Conservation (phyloP, 2,888 invertebrate species). For the Hipparchia sbordonii region DNA sequence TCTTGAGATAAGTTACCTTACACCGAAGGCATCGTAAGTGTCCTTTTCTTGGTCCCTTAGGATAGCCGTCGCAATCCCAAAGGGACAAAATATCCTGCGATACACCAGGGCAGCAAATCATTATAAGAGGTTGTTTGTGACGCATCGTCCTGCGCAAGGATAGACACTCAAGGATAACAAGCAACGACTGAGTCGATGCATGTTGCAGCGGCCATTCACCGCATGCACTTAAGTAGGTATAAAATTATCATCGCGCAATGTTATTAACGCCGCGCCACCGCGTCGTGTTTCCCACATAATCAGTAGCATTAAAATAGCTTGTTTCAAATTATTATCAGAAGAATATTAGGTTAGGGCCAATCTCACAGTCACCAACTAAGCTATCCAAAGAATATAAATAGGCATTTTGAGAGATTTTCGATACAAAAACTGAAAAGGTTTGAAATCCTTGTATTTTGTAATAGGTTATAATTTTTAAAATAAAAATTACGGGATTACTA, state of each 20-base stretch:
- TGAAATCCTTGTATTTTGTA: no score
- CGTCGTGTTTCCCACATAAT: slow-evolving; percentile 1
- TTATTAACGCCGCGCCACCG: background rate
- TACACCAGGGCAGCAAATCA: slow-evolving; percentile 74
- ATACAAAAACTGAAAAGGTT: no score
- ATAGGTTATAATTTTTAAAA: no score
- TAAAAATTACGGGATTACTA: no score
- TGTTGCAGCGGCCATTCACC: slow-evolving; percentile 63
- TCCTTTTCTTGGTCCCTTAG: slow-evolving; percentile 44
- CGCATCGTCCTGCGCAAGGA: slow-evolving; percentile 78
- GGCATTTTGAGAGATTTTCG: no score
- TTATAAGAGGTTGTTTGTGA: slow-evolving; percentile 57
- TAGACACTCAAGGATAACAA: slow-evolving; percentile 73
- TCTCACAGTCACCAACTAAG: no score
- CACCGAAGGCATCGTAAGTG: background rate
- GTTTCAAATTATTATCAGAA: background rate
- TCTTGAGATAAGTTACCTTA: background rate
- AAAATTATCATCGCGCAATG: slow-evolving; percentile 29
- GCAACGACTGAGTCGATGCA: slow-evolving; percentile 62
- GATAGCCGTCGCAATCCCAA: slow-evolving; percentile 72
- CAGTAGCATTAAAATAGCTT: background rate
- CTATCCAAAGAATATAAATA: no score
- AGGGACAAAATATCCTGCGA: slow-evolving; percentile 83
- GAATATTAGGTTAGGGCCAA: no score
- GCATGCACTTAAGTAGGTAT: slow-evolving; percentile 34